Percentiles rank a stretch among this genome's conserved stretches.
phyloP scores from a whole-genome alignment of 1,140 invertebrate genomes.

The Hermetia illucens region DNA sequence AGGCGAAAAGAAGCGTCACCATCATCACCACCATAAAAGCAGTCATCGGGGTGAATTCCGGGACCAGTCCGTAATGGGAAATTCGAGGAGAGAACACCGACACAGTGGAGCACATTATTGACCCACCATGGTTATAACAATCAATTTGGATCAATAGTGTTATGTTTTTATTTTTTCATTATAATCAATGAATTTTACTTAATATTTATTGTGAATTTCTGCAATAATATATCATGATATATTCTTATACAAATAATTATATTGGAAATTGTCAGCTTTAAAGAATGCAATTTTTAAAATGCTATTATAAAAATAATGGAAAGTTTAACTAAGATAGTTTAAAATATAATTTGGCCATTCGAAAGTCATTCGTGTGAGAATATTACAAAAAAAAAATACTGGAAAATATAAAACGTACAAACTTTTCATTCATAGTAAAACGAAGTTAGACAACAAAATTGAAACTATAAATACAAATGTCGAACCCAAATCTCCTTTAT shows the following conservation, averaged over 20 bases:
- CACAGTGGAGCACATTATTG: conserved; percentile 30
- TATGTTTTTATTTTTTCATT: no score
- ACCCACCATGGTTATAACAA: conserved; percentile 31
- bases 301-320: background rate
- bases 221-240: background rate
- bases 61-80: conserved; percentile 17
- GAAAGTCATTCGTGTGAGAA: no score
- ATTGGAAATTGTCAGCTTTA: background rate
- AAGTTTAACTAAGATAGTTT: background rate
- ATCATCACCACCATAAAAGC: conserved; percentile 62
- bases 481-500: background rate
- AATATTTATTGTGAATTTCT: no score
- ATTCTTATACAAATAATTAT: conserved; percentile 8
- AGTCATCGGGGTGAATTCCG: conserved; percentile 27
- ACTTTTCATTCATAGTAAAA: background rate
- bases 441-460: background rate
- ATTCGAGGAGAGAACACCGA: conserved; percentile 25
- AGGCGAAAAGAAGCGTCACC: conserved; percentile 60
- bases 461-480: background rate
- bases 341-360: background rate
- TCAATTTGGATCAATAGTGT: conserved; percentile 28
- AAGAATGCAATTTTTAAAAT: background rate
- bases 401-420: background rate
- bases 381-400: no score
- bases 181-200: no score